phyloP scores from a whole-genome alignment of 2,888 invertebrate genomes.

The Mongoloraphidia duomilia region DNA sequence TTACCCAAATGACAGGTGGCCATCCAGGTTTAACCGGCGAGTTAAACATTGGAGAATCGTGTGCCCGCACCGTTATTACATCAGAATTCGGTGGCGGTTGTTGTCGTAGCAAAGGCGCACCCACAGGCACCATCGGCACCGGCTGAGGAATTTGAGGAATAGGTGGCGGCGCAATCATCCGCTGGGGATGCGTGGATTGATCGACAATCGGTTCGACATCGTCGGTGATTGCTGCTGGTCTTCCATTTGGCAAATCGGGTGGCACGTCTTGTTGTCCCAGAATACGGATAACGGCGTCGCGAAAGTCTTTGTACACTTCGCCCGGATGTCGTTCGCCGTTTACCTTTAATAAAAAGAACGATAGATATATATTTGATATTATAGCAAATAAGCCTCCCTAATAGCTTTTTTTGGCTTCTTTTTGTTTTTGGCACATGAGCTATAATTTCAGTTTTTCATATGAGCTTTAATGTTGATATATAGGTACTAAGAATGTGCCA shows the following conservation, averaged over 20 bases:
- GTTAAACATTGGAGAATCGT: conserved; percentile 14
- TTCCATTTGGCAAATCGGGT: conserved; percentile 43
- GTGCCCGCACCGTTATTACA: conserved; percentile 25
- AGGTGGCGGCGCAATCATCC: conserved; percentile 10
- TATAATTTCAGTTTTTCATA: neutral
- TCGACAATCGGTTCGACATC: conserved; percentile 19
- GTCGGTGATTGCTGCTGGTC: conserved; percentile 40
- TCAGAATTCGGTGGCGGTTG: conserved; percentile 20
- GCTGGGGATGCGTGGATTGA: conserved; percentile 11
- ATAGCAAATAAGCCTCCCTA: neutral
- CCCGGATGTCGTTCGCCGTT: conserved; percentile 77
- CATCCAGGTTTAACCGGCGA: conserved; percentile 26
- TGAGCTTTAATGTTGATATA: neutral
- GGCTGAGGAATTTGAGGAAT: conserved; percentile 11
- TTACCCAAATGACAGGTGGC: conserved; percentile 27
- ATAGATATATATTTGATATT: too few relatives aligned
- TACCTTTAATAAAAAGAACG: conserved; percentile 38
- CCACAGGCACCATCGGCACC: conserved; percentile 13
- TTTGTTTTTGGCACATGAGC: neutral
- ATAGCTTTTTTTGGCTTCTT: neutral
- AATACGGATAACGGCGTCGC: conserved; percentile 61
- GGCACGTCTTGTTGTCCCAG: conserved; percentile 55
- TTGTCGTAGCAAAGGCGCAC: conserved; percentile 16
- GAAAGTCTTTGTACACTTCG: conserved; percentile 77
- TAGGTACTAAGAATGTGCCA: neutral